A percentile compares a stretch with the other conserved stretches of the same genome.
These are phyloP conservation scores for Xiphorhynchus erythropygius DNA, from an alignment of 2,797 vertebrate genomes.

Conservation along the genomic window DNA sequence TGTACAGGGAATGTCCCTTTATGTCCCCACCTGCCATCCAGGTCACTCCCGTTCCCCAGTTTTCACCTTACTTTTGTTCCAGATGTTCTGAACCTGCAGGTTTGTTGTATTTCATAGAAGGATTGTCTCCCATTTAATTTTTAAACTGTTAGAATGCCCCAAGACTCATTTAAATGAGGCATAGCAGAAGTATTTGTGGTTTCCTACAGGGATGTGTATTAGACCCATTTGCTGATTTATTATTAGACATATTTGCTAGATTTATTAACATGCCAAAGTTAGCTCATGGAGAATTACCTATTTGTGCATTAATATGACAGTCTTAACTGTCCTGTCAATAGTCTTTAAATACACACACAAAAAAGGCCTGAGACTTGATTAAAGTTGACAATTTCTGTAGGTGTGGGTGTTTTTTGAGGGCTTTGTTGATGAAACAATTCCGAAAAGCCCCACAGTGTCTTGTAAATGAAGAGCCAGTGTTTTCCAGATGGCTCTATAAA, in stretches of 20 bases:
- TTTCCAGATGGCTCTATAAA: constrained; percentile 32
- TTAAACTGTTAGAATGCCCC: not conserved
- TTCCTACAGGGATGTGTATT: not conserved
- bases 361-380: not conserved
- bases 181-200: not conserved
- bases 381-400: not conserved
- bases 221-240: not conserved
- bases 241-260: not conserved
- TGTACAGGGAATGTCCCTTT: not conserved
- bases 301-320: not conserved
- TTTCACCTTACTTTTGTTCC: not conserved
- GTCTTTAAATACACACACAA: not conserved
- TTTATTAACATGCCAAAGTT: not conserved
- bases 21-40: not conserved
- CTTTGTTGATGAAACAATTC: not conserved
- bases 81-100: not conserved
- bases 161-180: not conserved
- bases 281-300: not conserved
- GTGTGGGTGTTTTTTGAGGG: not conserved
- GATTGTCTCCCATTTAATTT: not conserved
- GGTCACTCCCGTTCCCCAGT: not conserved
- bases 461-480: not conserved
- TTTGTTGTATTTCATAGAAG: not conserved
- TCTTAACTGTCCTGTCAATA: not conserved
- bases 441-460: not conserved